Evolutionary conservation across 2,113 vertebrate genomes (phyloP).

Genomic region (Ceratotherium simum): DNA sequence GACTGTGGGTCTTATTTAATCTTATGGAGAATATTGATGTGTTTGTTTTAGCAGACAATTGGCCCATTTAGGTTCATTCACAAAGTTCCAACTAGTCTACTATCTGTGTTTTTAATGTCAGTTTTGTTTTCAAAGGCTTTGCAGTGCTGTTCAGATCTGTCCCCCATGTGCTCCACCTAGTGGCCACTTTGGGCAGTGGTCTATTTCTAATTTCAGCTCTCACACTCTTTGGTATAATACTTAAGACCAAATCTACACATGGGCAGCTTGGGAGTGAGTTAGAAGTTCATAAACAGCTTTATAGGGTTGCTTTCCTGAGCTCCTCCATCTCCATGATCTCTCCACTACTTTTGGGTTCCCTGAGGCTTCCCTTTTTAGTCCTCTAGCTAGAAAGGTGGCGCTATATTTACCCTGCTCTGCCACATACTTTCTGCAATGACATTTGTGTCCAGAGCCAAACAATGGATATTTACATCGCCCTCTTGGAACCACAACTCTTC

Average conservation of each 20-base stretch:
- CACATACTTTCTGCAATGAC: neutral
- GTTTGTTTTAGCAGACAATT: neutral
- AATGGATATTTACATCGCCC: neutral
- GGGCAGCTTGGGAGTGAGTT: neutral
- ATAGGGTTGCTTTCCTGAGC: neutral
- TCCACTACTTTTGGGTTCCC: neutral
- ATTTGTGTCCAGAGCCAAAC: neutral
- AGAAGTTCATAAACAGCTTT: neutral
- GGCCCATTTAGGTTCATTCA: neutral
- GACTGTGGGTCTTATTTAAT: neutral
- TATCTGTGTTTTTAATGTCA: neutral
- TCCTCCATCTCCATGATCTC: neutral
- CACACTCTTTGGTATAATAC: neutral
- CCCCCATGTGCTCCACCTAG: neutral
- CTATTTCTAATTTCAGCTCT: neutral
- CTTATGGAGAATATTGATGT: neutral
- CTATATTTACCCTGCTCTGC: neutral
- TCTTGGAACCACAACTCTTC: neutral
- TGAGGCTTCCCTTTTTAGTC: neutral
- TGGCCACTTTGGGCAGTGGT: neutral
- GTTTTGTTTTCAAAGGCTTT: neutral
- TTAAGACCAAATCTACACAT: neutral
- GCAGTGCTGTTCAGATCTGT: neutral
- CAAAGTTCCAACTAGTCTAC: neutral
- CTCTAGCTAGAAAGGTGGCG: neutral